Evolutionary conservation across 2,113 vertebrate genomes (phyloP), one percentile per base, ranked within the genome.

Genomic region (Climacteris rufus): DNA sequence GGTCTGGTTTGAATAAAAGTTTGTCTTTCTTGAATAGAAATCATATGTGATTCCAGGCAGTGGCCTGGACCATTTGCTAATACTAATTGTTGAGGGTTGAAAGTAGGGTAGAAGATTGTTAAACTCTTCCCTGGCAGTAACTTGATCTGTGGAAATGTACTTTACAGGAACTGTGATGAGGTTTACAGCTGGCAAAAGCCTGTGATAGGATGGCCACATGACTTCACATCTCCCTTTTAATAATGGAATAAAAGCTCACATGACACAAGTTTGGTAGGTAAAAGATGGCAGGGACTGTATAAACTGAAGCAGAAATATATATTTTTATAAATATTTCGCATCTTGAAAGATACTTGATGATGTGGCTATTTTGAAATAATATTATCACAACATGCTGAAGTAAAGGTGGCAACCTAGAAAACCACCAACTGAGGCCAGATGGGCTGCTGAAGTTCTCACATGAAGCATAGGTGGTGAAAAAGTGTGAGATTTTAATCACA

Each of bases 11-110:
- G 96, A 98, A 98, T 98, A 97, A 97, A 98, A 97, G 83, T 97
- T 97, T 97, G 97, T 97, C 98, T 97, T 97, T 95, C 97, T 95
- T 98, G 97, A 98, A 98, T 98, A 96, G 96, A 97, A 98, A 98
- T 98, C 98, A 98, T 94, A 98, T 98, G 98, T 95, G 96, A 97
- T 96, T 96, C 91, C 96, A 97, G 97, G 98, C 97, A 98, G 97
- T 97, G 97, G 97, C 96, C 97, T 94, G 96, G 94, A 87, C 97
- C 95, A 97, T 98, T 98, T 98, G 97, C 98, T 98, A 97, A 98
- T 98, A 96, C 98, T 98, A 98, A 98, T 98, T 98, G 97, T 97
- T 97, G 95, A 92, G 96, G 97, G 97, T 98, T 97, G 97, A 98
- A 98, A 98, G 97, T 70, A 44, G 93, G 94, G 95, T 94, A 97